Evolutionary conservation across 2,888 invertebrate genomes (phyloP), one percentile per base, ranked within the genome.

Genomic region (Siphonodentalium dalli): DNA sequence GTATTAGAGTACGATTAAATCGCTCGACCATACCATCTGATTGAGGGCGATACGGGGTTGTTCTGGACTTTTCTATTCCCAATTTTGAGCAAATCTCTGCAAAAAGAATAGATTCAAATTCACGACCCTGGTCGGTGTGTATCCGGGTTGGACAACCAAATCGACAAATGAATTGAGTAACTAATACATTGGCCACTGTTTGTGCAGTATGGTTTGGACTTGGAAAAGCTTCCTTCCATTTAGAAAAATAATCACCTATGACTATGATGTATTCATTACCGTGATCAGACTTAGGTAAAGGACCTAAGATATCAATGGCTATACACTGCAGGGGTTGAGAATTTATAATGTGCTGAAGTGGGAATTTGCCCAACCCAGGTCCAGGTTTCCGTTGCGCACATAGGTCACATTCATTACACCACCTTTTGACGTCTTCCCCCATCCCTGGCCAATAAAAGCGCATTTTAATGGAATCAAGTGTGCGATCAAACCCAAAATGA

Each of bases 371-470:
- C 13, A 42, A 3, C 11, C 60, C 63, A 20, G 62, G 57, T 24
- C 59, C 60, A n/a, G 57, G 51, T 51, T 64, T 64, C 20, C 58
- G 23, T 11, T 46, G 31, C 24, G 58, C 54, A 47, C 64, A 64
- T 4, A 50, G 13, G 26, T 57, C 54, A 51, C 61, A 64, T 15
- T 39, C 20, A 28, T 39, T 29, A 35, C 54, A 57, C 61, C 57
- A 61, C 23, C 31, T 29, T 44, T 47, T 53, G 4, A 61, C 24
- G 23, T 31, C 24, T 11, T 41, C 42, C 8, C 49, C 31, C 21
- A 58, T 39, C 9, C 56, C 43, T 8, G 61, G 57, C 53, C 64
- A 64, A 27, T 55, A 57, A 41, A 59, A 61, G 13, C 58, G 37
- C 15, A 41, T 9, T 26, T 54, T 38, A 6, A 59, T 51, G 11